Base-by-base conservation (phyloP, 2,888 invertebrate genomes). In the Phalera bucephala region DNA sequence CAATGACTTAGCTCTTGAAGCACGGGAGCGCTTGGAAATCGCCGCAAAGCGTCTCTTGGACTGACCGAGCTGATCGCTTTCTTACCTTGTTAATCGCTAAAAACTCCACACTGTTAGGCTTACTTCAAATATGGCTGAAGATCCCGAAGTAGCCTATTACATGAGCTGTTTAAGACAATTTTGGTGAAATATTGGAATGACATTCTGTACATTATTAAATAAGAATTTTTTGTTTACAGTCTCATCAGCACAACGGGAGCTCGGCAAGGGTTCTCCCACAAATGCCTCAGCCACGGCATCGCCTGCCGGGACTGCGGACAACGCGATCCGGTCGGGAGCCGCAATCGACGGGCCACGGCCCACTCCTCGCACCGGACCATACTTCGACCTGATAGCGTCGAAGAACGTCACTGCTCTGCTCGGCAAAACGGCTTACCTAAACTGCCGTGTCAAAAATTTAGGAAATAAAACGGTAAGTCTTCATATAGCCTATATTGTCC, bases 351-450 rank as follows among this genome's bases (percentile, higher is more conserved):
- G 82, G 25, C 79, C 82, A 8, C 70, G 90, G 41, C 91, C 73
- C 33, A 84, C 91, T 29, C 86, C 91, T 26, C 91, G 92, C 46
- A 90, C 91, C 41, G 94, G 93, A n/a, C 95, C 95, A 9, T 94
- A 94, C 74, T 95, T 95, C 74, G 95, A 95, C 77, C 91, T 93
- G 64, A 88, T 91, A 36, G 93, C 93, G 20, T 94, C 95, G 29
- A 94, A 93, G 79, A 94, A 94, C 78, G 90, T 93, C 48, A 97
- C 97, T 15, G 96, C 96, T 0, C 90, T 97, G 30, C 91, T 96
- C 38, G 96, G 97, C 53, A 96, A 97, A 82, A 97, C 96, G 21
- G 96, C 97, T 31, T 96, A 96, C 73, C 91, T 97, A 57, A 96
- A 95, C 76, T 97, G 97, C 83, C 92, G 96, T 45, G 96, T 97